Conservation (phyloP, 2,888 invertebrate genomes). For the Tupiocoris notatus region DNA sequence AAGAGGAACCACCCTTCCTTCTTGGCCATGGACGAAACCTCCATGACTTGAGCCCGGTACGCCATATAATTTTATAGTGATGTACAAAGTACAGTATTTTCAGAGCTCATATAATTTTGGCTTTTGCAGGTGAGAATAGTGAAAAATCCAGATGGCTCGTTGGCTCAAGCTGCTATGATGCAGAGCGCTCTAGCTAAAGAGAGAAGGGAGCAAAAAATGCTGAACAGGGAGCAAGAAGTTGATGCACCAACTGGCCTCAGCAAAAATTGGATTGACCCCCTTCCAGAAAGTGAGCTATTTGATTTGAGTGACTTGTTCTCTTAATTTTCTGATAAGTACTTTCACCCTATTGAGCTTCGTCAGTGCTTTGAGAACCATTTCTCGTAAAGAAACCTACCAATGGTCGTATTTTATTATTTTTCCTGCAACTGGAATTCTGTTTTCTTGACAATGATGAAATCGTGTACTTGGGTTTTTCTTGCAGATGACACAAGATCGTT, state of each 20-base stretch:
- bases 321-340: background rate
- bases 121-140: slow-evolving; percentile 64
- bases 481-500: slow-evolving; percentile 66
- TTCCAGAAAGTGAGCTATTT: slow-evolving; percentile 69
- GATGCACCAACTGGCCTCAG: slow-evolving; percentile 79
- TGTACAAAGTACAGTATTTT: too few species aligned
- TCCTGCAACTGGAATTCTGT: too few species aligned
- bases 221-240: slow-evolving; percentile 90
- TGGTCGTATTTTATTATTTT: background rate
- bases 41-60: slow-evolving; percentile 88
- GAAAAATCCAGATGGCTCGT: slow-evolving; percentile 97
- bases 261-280: slow-evolving; percentile 95
- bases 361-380: too few species aligned
- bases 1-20: slow-evolving; percentile 97
- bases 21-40: slow-evolving; percentile 88
- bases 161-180: slow-evolving; percentile 99
- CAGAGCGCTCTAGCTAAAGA: slow-evolving; percentile 97
- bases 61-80: too few species aligned
- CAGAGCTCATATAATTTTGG: too few species aligned
- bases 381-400: too few species aligned
- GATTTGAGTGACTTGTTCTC: background rate
- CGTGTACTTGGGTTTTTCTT: too few species aligned
- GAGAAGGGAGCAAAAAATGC: slow-evolving; percentile 91
- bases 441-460: too few species aligned
- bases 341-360: too few species aligned